These are phyloP conservation scores for Limnephilus lunatus DNA, from an alignment of 2,888 invertebrate genomes.

Conservation along the genomic window DNA sequence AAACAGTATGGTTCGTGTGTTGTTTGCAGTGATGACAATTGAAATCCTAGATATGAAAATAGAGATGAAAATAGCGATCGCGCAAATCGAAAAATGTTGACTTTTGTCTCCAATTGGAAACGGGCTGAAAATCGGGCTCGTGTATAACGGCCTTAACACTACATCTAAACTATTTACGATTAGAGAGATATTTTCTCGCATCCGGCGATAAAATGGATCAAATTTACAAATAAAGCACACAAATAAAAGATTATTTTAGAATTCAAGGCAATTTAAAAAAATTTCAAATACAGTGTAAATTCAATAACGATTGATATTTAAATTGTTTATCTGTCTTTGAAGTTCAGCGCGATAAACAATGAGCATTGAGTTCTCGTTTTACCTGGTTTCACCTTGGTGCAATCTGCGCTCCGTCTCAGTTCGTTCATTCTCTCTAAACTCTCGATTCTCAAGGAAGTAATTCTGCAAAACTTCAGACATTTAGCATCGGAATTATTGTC, in stretches of 20 bases:
- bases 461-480: conserved; percentile 13
- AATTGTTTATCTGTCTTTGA: background rate
- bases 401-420: background rate
- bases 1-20: too few relatives aligned
- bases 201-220: background rate
- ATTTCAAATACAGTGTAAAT: background rate
- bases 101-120: too few relatives aligned
- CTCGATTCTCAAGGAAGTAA: conserved; percentile 40
- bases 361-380: background rate
- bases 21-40: too few relatives aligned
- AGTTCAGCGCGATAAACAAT: conserved; percentile 14
- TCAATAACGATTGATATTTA: background rate
- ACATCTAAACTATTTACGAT: background rate
- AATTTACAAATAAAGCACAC: background rate
- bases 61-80: too few relatives aligned
- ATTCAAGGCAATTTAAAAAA: background rate
- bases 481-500: conserved; percentile 34
- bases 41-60: too few relatives aligned
- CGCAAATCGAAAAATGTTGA: too few relatives aligned
- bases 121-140: too few relatives aligned
- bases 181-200: background rate
- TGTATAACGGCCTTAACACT: too few relatives aligned
- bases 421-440: conserved; percentile 35
- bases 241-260: background rate
- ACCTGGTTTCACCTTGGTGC: conserved; percentile 14